These are phyloP conservation scores for Agrypnus murinus DNA, from an alignment of 2,888 invertebrate genomes.

Conservation along the genomic window DNA sequence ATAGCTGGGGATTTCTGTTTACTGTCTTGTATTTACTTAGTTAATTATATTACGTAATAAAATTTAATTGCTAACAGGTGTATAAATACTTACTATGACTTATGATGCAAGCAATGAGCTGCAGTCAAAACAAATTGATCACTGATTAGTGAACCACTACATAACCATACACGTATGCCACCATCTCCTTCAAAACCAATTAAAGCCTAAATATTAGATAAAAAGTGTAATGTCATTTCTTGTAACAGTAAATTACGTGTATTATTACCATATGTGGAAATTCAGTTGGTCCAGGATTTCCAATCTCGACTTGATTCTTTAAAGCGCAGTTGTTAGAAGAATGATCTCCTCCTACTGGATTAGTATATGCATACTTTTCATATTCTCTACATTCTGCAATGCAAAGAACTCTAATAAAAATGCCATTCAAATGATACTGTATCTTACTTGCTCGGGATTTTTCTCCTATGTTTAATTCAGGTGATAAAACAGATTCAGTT, in stretches of 20 bases:
- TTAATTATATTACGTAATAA: too few species aligned
- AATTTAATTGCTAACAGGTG: too few species aligned
- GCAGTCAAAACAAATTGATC: conserved; percentile 77
- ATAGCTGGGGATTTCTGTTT: too few species aligned
- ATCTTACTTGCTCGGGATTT: conserved; percentile 55
- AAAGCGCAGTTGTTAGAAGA: conserved; percentile 66
- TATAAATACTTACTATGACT: conserved; percentile 16
- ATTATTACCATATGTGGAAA: conserved; percentile 60
- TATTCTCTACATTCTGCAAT: conserved; percentile 71
- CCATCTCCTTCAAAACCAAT: conserved; percentile 58
- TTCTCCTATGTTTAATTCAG: conserved; percentile 53
- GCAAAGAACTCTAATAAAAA: conserved; percentile 32
- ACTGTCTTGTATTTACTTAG: too few species aligned
- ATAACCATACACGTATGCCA: conserved; percentile 70
- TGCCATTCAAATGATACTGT: neutral
- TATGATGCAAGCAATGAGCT: conserved; percentile 74
- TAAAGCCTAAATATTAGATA: conserved; percentile 58
- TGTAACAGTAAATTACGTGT: neutral
- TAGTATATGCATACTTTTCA: conserved; percentile 66
- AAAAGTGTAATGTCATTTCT: neutral
- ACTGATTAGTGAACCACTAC: conserved; percentile 79
- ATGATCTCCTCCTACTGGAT: conserved; percentile 55
- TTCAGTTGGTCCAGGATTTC: conserved; percentile 58
- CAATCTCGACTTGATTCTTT: conserved; percentile 70
- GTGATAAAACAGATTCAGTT: too few species aligned